Conservation (phyloP, 2,113 vertebrate genomes). For the Xenopus tropicalis region UCB_Xtro_10.0 CM004444.2:16133501-16134000, state of each 20-base stretch:
- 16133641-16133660: slow-evolving; percentile 8
- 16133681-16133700: background rate
- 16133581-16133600: slow-evolving; percentile 13
- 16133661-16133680: background rate
- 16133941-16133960: slow-evolving; percentile 13
- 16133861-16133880: slow-evolving; percentile 23
- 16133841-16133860: slow-evolving; percentile 39
- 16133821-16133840: slow-evolving; percentile 39
- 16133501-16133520: background rate
- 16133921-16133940: slow-evolving; percentile 26
- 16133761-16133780: background rate
- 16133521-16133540: slow-evolving; percentile 1
- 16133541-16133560: slow-evolving; percentile 9
- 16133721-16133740: slow-evolving; percentile 13
- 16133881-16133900: slow-evolving; percentile 28
- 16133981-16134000: slow-evolving; percentile 11
- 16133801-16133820: slow-evolving; percentile 10
- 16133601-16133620: slow-evolving; percentile 5
- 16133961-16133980: slow-evolving; percentile 12
- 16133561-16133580: background rate
- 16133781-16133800: slow-evolving; percentile 1
- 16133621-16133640: slow-evolving; percentile 13
- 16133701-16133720: background rate
- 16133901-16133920: slow-evolving; percentile 34
- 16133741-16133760: slow-evolving; percentile 24